Base-by-base conservation (phyloP, 2,113 vertebrate species). In the Seriola quinqueradiata region DNA sequence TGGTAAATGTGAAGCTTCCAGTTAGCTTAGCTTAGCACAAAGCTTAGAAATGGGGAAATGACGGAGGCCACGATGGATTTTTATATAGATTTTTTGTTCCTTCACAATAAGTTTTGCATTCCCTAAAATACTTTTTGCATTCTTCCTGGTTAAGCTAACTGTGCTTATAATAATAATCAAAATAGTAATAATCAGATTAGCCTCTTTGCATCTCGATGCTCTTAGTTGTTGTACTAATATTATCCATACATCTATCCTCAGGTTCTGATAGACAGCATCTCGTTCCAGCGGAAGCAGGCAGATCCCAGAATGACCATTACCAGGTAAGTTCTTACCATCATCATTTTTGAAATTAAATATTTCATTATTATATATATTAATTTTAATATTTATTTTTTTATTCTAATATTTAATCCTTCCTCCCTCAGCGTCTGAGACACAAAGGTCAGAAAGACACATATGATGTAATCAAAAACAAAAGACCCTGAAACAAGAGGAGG, bases 241-340 rank as follows among this genome's bases (percentile, higher is more conserved):
- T 13, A 59, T 61, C 8, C 59, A 8, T 8, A 4, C 0, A 5
- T 82, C 8, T 78, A 3, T 64, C 74, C 2, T 21, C 78, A 93
- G 93, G 44, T 19, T 87, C 84, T 0, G 83, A 90, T 3, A 67
- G 60, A 55, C 77, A 61, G 36, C 82, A 5, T 7, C 76, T 55
- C 2, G 46, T 75, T 72, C 17, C 36, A 17, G 54, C 16, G 6
- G 82, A 87, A 4, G 0, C 0, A 9, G 44, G 1, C 21, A 23
- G 64, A 52, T 8, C 19, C 0, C 0, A 34, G 6, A 65, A 77
- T 9, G 57, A 38, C 0, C 17, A 42, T 1, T 94, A 93, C 36
- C 87, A 94, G 91, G 93, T 92, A 19, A 75, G 65, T 13, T 59
- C 1, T 40, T 3, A 69, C 6, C 6, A 44, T 70, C 17, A 10